Base-by-base conservation (phyloP, 2,888 invertebrate species). In the Chromoteleia sp. region DNA sequence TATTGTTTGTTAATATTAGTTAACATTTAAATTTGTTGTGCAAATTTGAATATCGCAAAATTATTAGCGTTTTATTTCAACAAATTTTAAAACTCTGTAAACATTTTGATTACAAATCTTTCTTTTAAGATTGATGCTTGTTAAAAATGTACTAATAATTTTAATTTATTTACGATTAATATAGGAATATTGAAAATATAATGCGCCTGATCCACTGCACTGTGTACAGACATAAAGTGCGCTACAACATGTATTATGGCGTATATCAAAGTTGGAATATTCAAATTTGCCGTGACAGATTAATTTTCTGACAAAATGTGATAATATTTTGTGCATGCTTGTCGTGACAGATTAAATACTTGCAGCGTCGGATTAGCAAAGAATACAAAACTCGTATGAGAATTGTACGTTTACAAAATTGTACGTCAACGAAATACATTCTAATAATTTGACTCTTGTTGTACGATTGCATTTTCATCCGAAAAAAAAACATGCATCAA, bases 251-350 rank as follows among this genome's bases (percentile, higher is more conserved):
- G 43, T 43, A n/a, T n/a, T n/a, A n/a, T n/a, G n/a, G n/a, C n/a
- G 1, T 4, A 8, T 8, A 17, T 43, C 10, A 43, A 43, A 43
- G 43, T 43, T 43, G n/a, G 48, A 48, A 21, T 21, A 48, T 48
- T 48, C 48, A 48, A 48, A 48, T 48, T 21, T 21, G n/a, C 48
- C 3, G 15, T 21, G n/a, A n/a, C 48, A 21, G 48, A 48, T 48
- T 48, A 48, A 48, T 48, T 48, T 48, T 21, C 48, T 21, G n/a
- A 21, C 21, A 48, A 48, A 48, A 21, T 48, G 21, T n/a, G n/a
- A n/a, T n/a, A n/a, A 48, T 48, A 5, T 48, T 21, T 48, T 48
- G 48, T n/a, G 21, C 1, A 48, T 48, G 21, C n/a, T 48, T 21
- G 21, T 48, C 48, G 21, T 48, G 21, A 48, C 21, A 21, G 21